Evolutionary conservation across 2,888 invertebrate genomes (phyloP).

Genomic region (Megaustenia siamemsis): DNA sequence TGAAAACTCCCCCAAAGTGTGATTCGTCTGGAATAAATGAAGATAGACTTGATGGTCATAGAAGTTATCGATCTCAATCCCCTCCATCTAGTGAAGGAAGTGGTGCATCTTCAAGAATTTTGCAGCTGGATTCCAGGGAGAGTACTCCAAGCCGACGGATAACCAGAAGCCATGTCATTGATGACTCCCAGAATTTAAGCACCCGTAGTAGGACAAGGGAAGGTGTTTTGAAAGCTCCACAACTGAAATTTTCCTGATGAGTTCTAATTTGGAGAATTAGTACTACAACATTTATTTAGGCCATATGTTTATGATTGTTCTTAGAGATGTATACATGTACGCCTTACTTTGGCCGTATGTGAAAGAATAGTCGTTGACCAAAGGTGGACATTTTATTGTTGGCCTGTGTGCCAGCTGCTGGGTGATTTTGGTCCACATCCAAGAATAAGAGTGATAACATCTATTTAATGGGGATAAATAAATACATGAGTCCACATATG

Average conservation of each 20-base stretch:
- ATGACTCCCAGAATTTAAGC: constrained; percentile 34
- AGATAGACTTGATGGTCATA: constrained; percentile 39
- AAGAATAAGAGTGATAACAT: no score
- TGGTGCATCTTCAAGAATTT: constrained; percentile 35
- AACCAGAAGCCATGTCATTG: constrained; percentile 55
- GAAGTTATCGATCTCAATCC: constrained; percentile 58
- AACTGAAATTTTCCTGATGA: constrained; percentile 47
- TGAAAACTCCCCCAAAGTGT: constrained; percentile 49
- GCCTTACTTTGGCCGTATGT: no score
- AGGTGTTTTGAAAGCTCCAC: constrained; percentile 47
- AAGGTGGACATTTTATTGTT: no score
- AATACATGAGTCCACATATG: no score
- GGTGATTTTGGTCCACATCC: no score
- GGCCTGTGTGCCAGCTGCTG: no score
- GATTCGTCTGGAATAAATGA: constrained; percentile 33
- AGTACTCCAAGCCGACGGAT: constrained; percentile 56
- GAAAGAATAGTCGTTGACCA: no score
- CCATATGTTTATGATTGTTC: no score
- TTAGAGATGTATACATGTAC: no score
- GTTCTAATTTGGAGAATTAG: not conserved
- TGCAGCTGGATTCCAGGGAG: constrained; percentile 50
- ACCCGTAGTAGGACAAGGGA: constrained; percentile 42
- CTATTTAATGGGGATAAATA: no score
- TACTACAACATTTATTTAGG: no score
- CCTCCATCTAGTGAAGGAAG: constrained; percentile 58